A percentile compares a stretch with the other conserved stretches of the same genome.
Evolutionary conservation across 2,888 invertebrate genomes (phyloP).

Genomic region (Adela reaumurella): DNA sequence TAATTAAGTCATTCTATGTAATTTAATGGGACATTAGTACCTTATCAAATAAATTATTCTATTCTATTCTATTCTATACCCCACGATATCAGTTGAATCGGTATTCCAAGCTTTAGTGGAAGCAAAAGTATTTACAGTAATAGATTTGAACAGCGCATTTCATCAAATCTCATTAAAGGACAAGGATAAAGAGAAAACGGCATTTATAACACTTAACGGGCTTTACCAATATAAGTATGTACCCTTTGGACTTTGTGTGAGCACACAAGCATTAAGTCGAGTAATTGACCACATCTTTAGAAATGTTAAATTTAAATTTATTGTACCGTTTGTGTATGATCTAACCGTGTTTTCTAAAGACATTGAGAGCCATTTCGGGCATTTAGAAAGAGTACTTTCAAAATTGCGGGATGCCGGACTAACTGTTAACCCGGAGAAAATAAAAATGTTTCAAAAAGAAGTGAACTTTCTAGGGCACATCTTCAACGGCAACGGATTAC

Average conservation of each 20-base stretch:
- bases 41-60: no score
- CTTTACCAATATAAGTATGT: neutral
- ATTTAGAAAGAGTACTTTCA: neutral
- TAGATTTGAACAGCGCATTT: neutral
- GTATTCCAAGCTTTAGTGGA: neutral
- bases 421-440: constrained; percentile 1
- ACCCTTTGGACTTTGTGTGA: neutral
- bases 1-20: no score
- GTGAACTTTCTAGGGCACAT: constrained; percentile 1
- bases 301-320: constrained; percentile 4
- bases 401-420: neutral
- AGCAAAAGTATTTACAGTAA: neutral
- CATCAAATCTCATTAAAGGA: neutral
- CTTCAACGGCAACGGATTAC: constrained; percentile 1
- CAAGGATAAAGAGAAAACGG: neutral
- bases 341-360: constrained; percentile 1
- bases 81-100: neutral
- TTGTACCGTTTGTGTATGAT: constrained; percentile 5
- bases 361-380: neutral
- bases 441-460: neutral
- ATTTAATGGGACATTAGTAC: no score
- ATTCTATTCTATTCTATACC: no score
- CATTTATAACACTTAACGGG: neutral
- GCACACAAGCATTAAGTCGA: neutral
- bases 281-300: neutral